phyloP scores from a whole-genome alignment of 2,113 vertebrate genomes.

The Ophthalmolycus amberensis region DNA sequence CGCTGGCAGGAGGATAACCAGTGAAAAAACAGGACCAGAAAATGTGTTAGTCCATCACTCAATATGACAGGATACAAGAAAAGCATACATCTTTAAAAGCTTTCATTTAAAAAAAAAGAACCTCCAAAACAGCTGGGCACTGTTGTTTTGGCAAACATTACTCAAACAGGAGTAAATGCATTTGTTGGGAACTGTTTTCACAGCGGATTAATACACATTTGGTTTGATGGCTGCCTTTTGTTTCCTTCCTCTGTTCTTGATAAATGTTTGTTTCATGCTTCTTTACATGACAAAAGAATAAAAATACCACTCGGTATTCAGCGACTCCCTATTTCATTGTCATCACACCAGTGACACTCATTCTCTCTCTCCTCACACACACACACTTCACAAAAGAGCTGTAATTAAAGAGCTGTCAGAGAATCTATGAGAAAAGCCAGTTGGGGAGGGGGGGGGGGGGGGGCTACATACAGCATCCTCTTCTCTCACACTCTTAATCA shows the following conservation, averaged over 20 bases:
- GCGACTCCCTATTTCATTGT: conserved; percentile 52
- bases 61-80: background rate
- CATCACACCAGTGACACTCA: conserved; percentile 66
- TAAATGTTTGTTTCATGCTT: conserved; percentile 70
- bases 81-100: background rate
- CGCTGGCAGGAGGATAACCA: no score
- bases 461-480: conserved; percentile 58
- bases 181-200: background rate
- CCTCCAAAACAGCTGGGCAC: background rate
- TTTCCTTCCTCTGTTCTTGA: conserved; percentile 54
- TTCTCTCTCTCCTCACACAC: conserved; percentile 20
- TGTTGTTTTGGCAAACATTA: background rate
- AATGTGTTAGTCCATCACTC: background rate
- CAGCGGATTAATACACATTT: background rate
- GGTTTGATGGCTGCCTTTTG: conserved; percentile 23
- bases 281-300: conserved; percentile 74
- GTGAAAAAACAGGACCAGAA: no score
- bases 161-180: background rate
- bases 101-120: background rate
- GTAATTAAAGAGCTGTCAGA: conserved; percentile 77
- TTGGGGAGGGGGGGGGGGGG: conserved; percentile 51
- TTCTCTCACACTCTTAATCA: conserved; percentile 58
- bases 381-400: conserved; percentile 64
- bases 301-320: conserved; percentile 70
- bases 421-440: conserved; percentile 66